Evolutionary conservation across 2,888 invertebrate genomes (phyloP).

Genomic region (Ditylenchus weischeri): DNA sequence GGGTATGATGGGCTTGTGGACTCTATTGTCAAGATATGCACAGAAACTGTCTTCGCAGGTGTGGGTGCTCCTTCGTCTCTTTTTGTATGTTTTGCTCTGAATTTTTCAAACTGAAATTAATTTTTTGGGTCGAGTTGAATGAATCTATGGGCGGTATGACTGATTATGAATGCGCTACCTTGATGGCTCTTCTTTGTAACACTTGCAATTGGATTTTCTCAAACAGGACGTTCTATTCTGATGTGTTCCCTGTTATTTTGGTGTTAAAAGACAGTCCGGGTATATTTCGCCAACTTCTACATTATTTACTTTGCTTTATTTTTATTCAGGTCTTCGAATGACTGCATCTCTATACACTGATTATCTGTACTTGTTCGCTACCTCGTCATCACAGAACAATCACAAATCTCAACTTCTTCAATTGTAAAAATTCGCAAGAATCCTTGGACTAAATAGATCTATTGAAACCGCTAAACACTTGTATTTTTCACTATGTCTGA

Average conservation of each 20-base stretch:
- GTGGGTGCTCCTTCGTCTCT: constrained; percentile 14
- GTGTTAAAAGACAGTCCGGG: constrained; percentile 4
- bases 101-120: not conserved
- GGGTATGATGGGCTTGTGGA: constrained; percentile 15
- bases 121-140: constrained; percentile 19
- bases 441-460: too few relatives aligned
- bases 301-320: too few relatives aligned
- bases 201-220: constrained; percentile 19
- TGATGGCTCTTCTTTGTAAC: constrained; percentile 19
- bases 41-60: constrained; percentile 21
- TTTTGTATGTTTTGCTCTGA: constrained; percentile 9
- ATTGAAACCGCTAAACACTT: too few relatives aligned
- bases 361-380: too few relatives aligned
- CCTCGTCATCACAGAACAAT: too few relatives aligned
- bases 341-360: constrained; percentile 3
- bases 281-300: too few relatives aligned
- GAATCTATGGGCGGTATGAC: constrained; percentile 15
- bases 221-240: not conserved
- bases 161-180: constrained; percentile 18
- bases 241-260: constrained; percentile 13
- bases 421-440: too few relatives aligned
- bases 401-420: too few relatives aligned
- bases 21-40: constrained; percentile 10
- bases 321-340: too few relatives aligned
- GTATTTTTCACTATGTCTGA: too few relatives aligned